Conservation (phyloP, 2,888 invertebrate species). For the Cheiracanthium punctorium region DNA sequence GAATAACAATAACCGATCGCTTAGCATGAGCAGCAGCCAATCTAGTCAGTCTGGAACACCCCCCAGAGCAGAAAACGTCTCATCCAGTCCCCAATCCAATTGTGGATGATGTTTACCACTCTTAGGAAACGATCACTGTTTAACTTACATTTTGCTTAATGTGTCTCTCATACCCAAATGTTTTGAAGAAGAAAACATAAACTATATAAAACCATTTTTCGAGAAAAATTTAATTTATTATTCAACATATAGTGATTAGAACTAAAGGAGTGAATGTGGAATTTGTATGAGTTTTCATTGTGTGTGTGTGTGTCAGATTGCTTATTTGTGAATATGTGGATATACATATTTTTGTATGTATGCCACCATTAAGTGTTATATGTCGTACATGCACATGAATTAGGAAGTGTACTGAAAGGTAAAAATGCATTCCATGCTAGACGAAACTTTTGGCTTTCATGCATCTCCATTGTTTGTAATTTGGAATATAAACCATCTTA, state of each 20-base stretch:
- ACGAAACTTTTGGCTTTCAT: slow-evolving; percentile 43
- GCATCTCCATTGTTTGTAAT: slow-evolving; percentile 58
- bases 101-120: slow-evolving; percentile 55
- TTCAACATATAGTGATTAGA: slow-evolving; percentile 39
- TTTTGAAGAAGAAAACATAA: slow-evolving; percentile 25
- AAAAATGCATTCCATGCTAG: slow-evolving; percentile 53
- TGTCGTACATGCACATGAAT: slow-evolving; percentile 67
- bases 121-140: slow-evolving; percentile 57
- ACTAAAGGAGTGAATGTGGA: slow-evolving; percentile 39
- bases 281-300: slow-evolving; percentile 21
- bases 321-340: slow-evolving; percentile 54
- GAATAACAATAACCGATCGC: slow-evolving; percentile 22
- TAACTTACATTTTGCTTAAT: slow-evolving; percentile 59
- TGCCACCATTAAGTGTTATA: slow-evolving; percentile 60
- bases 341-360: slow-evolving; percentile 69
- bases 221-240: slow-evolving; percentile 57
- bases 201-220: slow-evolving; percentile 17
- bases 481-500: slow-evolving; percentile 33
- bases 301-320: slow-evolving; percentile 26
- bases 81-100: slow-evolving; percentile 40
- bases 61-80: slow-evolving; percentile 23
- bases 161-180: slow-evolving; percentile 47
- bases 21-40: slow-evolving; percentile 23
- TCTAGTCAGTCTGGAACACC: slow-evolving; percentile 57
- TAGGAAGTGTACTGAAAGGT: slow-evolving; percentile 51